Evolutionary conservation across 2,888 invertebrate species (phyloP).

Genomic region (Drosophila recens): DNA sequence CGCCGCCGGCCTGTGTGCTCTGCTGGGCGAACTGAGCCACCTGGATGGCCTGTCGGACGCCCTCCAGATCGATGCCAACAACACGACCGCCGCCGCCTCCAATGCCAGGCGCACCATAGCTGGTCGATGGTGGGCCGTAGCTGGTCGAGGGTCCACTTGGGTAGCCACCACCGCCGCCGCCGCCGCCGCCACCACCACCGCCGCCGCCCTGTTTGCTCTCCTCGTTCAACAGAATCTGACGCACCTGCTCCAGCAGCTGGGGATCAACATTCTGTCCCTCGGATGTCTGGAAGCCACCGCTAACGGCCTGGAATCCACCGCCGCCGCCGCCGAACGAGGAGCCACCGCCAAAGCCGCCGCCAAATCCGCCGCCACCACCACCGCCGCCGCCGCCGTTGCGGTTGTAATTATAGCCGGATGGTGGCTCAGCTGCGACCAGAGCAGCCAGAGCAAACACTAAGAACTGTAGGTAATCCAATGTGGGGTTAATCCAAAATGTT

Average conservation of each 20-base stretch:
- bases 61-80: constrained; percentile 94
- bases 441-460: constrained; percentile 93
- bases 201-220: constrained; percentile 88
- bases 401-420: constrained; percentile 91
- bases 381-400: constrained; percentile 86
- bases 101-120: constrained; percentile 88
- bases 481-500: constrained; percentile 32
- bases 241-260: constrained; percentile 92
- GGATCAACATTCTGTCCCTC: constrained; percentile 94
- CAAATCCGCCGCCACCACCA: constrained; percentile 86
- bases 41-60: constrained; percentile 94
- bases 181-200: constrained; percentile 85
- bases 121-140: constrained; percentile 87
- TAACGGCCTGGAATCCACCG: constrained; percentile 91
- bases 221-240: constrained; percentile 93
- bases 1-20: constrained; percentile 86
- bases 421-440: constrained; percentile 91
- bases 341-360: constrained; percentile 86
- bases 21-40: constrained; percentile 93
- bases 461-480: constrained; percentile 87
- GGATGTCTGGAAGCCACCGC: constrained; percentile 92
- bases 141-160: constrained; percentile 86
- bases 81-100: constrained; percentile 86
- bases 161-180: constrained; percentile 83
- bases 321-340: constrained; percentile 86